These are phyloP conservation scores for Shargacucullia verbasci DNA, from an alignment of 2,888 invertebrate genomes.

Conservation along the genomic window DNA sequence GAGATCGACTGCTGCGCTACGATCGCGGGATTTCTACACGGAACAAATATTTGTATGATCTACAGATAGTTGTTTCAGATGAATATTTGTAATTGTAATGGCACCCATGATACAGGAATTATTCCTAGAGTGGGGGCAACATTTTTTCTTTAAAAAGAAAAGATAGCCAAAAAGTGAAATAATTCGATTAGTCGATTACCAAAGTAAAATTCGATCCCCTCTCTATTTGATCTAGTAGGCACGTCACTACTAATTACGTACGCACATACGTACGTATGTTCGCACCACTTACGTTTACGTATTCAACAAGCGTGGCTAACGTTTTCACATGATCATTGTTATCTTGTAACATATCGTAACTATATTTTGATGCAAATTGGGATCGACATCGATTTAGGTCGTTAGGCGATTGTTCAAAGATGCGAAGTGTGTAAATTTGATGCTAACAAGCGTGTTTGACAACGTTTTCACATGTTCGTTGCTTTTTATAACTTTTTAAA, in stretches of 20 bases:
- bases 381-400: conserved; percentile 9
- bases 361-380: conserved; percentile 18
- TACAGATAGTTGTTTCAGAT: too few species aligned
- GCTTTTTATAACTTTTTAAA: too few species aligned
- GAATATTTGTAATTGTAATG: too few species aligned
- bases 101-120: too few species aligned
- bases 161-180: too few species aligned
- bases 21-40: too few species aligned
- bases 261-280: conserved; percentile 12
- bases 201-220: conserved; percentile 22
- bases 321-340: conserved; percentile 38
- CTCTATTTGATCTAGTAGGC: conserved; percentile 7
- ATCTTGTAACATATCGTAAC: conserved; percentile 29
- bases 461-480: too few species aligned
- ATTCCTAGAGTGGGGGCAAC: too few species aligned
- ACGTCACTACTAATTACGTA: conserved; percentile 24
- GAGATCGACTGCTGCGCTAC: too few species aligned
- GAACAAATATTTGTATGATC: too few species aligned
- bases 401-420: neutral
- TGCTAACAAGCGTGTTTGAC: too few species aligned
- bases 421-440: neutral
- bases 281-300: conserved; percentile 14
- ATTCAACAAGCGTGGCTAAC: conserved; percentile 33
- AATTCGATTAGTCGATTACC: conserved; percentile 36
- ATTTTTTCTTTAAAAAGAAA: too few species aligned